A percentile compares a stretch with the other conserved stretches of the same genome.
These are phyloP conservation scores for Unio delphinus DNA, from an alignment of 2,888 invertebrate species.

Conservation along the genomic window DNA sequence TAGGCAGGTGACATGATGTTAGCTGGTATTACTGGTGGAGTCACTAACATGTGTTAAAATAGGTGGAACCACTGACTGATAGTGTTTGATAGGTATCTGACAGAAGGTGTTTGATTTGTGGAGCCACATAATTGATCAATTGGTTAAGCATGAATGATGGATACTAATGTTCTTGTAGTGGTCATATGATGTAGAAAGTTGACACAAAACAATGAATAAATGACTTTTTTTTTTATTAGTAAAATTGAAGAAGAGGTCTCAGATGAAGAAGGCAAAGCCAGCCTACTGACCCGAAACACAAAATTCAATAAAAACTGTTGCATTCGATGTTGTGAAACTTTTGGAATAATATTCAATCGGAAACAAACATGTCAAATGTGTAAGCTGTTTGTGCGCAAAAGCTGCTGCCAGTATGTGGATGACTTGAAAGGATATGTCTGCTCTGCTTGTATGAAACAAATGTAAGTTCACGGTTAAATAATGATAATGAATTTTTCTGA, in stretches of 20 bases:
- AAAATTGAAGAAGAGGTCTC: constrained; percentile 57
- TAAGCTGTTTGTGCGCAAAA: constrained; percentile 66
- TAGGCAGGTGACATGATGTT: too few relatives aligned
- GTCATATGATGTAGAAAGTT: too few relatives aligned
- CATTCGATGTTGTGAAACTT: constrained; percentile 62
- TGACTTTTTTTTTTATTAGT: constrained; percentile 41
- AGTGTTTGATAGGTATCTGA: too few relatives aligned
- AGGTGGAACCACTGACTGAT: too few relatives aligned
- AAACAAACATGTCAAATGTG: constrained; percentile 65
- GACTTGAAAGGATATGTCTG: constrained; percentile 63
- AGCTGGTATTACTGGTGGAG: too few relatives aligned
- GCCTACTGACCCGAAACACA: constrained; percentile 50
- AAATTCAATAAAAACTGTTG: constrained; percentile 67
- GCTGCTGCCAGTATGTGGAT: constrained; percentile 60
- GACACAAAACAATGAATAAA: too few relatives aligned
- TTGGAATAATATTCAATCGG: constrained; percentile 69
- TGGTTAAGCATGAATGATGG: too few relatives aligned
- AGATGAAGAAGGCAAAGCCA: constrained; percentile 58
- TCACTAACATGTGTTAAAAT: too few relatives aligned
- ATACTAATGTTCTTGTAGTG: too few relatives aligned
- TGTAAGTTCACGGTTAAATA: constrained; percentile 48
- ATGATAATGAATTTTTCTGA: neutral
- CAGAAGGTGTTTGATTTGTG: too few relatives aligned
- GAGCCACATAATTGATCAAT: too few relatives aligned
- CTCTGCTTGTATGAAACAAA: constrained; percentile 64